These are phyloP conservation scores for Coluber constrictor DNA, from an alignment of 2,797 vertebrate genomes.

Conservation along the genomic window DNA sequence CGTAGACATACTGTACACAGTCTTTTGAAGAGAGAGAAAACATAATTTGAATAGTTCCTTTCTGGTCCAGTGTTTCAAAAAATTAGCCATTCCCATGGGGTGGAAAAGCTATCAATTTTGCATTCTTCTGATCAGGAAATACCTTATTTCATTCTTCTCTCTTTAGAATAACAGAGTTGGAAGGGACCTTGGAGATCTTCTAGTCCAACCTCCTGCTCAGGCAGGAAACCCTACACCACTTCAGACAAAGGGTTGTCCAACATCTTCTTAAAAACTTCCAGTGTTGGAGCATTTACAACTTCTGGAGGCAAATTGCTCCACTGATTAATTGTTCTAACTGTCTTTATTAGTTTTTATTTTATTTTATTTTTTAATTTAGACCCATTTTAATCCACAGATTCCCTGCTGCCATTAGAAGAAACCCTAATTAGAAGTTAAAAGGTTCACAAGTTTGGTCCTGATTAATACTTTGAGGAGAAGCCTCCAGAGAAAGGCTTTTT, in stretches of 20 bases:
- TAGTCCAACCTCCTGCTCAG: too few species aligned
- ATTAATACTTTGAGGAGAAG: neutral
- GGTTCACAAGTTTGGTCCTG: neutral
- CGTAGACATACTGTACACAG: neutral
- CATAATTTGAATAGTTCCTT: neutral
- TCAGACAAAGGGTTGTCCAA: too few species aligned
- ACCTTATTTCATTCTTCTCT: neutral
- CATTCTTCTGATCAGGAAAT: neutral
- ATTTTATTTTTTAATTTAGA: neutral
- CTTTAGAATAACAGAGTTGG: neutral
- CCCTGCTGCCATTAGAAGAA: neutral
- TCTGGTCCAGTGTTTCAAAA: neutral
- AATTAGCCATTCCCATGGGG: neutral
- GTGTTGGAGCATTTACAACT: too few species aligned
- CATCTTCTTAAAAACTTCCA: too few species aligned
- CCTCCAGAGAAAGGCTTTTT: neutral
- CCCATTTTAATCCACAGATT: neutral
- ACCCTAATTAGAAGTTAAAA: neutral
- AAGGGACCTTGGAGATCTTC: too few species aligned
- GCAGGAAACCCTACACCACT: too few species aligned
- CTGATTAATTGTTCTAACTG: too few species aligned
- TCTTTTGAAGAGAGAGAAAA: neutral
- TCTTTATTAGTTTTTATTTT: neutral
- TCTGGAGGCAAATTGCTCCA: too few species aligned
- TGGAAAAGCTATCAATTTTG: neutral